These are phyloP conservation scores for Blera fallax DNA, from an alignment of 2,888 invertebrate species.

Conservation along the genomic window DNA sequence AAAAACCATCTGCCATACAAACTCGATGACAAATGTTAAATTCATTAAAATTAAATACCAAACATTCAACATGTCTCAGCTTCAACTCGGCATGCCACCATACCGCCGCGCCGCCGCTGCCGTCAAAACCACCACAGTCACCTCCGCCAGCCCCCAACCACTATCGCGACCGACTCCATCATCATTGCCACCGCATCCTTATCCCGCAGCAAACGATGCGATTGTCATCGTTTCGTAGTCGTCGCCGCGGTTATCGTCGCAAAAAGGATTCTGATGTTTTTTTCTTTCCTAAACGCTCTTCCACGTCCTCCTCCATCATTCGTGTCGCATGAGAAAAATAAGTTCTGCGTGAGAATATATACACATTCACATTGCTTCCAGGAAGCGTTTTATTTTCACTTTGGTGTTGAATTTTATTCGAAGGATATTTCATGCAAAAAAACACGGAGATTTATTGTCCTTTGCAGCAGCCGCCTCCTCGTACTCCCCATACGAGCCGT, in stretches of 20 bases:
- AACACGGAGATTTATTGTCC: conserved; percentile 19
- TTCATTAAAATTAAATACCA: conserved; percentile 70
- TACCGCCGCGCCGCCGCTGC: neutral
- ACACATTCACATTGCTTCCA: conserved; percentile 49
- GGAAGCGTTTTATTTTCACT: conserved; percentile 61
- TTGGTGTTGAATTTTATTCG: conserved; percentile 56
- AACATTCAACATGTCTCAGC: conserved; percentile 67
- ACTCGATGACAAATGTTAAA: conserved; percentile 71
- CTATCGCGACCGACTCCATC: conserved; percentile 9
- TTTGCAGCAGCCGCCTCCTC: neutral
- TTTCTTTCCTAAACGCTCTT: conserved; percentile 31
- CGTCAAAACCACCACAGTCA: neutral
- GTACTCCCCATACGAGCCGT: neutral
- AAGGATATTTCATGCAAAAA: conserved; percentile 32
- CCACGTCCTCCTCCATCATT: neutral
- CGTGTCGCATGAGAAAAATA: conserved; percentile 15
- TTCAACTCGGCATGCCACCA: conserved; percentile 39
- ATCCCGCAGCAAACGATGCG: conserved; percentile 30
- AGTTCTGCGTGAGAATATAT: conserved; percentile 55
- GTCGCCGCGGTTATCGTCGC: neutral
- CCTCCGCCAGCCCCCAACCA: neutral
- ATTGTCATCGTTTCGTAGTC: conserved; percentile 18
- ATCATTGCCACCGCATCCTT: neutral
- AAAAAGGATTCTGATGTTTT: conserved; percentile 65
- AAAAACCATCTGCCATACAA: conserved; percentile 66